phyloP scores from a whole-genome alignment of 2,113 vertebrate genomes.

The Mus pahari region DNA sequence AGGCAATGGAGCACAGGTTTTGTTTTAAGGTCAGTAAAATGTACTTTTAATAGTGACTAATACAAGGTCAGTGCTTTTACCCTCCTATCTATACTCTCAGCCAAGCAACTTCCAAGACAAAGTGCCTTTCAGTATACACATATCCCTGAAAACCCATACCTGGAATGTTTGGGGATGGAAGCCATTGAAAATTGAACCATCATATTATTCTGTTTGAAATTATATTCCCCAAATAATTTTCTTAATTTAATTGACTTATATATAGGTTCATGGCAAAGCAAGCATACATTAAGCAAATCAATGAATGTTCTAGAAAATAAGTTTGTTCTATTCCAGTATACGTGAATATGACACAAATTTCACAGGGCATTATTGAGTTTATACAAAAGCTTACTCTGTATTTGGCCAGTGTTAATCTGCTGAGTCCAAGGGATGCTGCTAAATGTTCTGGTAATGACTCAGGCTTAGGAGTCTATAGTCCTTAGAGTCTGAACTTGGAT shows the following conservation, averaged over 20 bases:
- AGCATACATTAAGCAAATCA: neutral
- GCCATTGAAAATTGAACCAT: neutral
- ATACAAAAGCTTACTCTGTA: neutral
- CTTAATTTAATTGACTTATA: neutral
- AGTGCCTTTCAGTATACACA: neutral
- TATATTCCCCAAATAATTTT: neutral
- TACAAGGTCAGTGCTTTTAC: neutral
- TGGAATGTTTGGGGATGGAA: neutral
- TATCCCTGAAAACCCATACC: neutral
- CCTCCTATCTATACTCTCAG: neutral
- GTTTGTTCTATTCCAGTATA: neutral
- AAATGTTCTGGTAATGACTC: neutral
- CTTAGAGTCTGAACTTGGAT: neutral
- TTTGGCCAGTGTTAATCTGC: neutral
- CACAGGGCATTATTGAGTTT: neutral
- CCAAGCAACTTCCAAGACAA: neutral
- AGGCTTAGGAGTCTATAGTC: neutral
- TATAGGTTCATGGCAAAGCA: neutral
- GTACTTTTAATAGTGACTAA: conserved; percentile 3
- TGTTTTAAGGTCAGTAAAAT: conserved; percentile 34
- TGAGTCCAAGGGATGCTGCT: too few species aligned
- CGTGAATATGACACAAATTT: neutral
- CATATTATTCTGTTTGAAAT: neutral
- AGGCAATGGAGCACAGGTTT: neutral
- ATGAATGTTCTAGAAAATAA: conserved; percentile 7